Base-by-base conservation (phyloP, 1,140 invertebrate species). In the Elymnias hypermnestra region DNA sequence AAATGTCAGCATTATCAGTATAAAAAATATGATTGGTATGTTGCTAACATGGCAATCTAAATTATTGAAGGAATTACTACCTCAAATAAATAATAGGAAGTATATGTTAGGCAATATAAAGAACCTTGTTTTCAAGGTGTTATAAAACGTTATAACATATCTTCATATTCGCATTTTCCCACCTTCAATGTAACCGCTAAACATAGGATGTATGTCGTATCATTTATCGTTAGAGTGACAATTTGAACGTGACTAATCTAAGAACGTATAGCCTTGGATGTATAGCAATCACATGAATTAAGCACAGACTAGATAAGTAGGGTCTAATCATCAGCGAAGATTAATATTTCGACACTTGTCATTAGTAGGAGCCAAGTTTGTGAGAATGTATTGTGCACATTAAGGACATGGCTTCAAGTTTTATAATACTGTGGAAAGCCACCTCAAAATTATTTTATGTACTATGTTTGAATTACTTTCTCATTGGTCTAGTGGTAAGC, bases 181-280 rank as follows among this genome's bases (percentile, higher is more conserved):
- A 15, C 15, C 5, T 17, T 17, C 15, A 35, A 35, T 35, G 1
- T 35, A 35, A 35, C n/a, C 18, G 13, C 3, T 17, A 8, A 35
- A 8, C 13, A 3, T 1, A 3, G 2, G 13, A 18, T 25, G 17
- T 29, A 13, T 29, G 39, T 29, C 15, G 17, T 41, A 41, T 29
- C 39, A 41, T 10, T 41, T 41, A 41, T 26, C 17, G 39, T 31
- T 3, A 17, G 12, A 8, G 15, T 28, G 25, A 41, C 39, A 21
- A 29, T 29, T 21, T 29, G 9, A 29, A 29, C 25, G 39, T 41
- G 17, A 26, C 37, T 15, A 15, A 39, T 39, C 37, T 25, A n/a
- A 6, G 13, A 10, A 28, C 9, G 14, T 29, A 31, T 23, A 29
- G 17, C 39, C 39, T 41, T 29, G 39, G 28, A 29, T 10, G 3